These are phyloP conservation scores for Falco biarmicus DNA, from an alignment of 2,797 vertebrate genomes.

Conservation along the genomic window DNA sequence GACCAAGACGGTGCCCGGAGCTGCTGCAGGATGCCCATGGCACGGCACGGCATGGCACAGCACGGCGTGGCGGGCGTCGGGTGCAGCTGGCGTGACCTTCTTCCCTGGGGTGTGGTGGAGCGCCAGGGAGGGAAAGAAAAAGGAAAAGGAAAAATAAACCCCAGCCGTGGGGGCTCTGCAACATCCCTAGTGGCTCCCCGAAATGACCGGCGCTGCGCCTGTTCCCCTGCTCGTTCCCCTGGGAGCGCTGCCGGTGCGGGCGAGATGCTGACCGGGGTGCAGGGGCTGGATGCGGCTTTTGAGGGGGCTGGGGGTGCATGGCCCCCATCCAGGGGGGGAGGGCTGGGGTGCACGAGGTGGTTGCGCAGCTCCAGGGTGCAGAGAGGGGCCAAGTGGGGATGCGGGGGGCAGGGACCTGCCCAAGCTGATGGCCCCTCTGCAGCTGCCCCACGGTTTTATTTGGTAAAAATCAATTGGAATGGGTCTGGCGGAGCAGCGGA, in stretches of 20 bases:
- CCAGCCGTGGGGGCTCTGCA: accelerated
- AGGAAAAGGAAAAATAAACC: too few relatives aligned
- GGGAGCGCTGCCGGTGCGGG: not conserved
- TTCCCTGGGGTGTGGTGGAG: accelerated
- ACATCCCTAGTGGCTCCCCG: not conserved
- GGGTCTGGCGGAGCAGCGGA: not conserved
- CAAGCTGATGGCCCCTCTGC: not conserved
- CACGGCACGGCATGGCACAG: not conserved
- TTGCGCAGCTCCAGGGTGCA: not conserved
- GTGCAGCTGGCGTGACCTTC: not conserved
- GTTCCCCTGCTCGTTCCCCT: too few relatives aligned
- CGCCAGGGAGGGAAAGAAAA: accelerated
- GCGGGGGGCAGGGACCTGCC: accelerated
- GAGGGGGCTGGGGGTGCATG: accelerated
- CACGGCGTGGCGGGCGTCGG: accelerated
- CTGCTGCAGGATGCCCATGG: accelerated
- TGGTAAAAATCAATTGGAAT: not conserved
- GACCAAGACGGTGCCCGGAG: not conserved
- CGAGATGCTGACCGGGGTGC: not conserved
- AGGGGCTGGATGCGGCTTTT: accelerated
- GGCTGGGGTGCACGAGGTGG: not conserved
- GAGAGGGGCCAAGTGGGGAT: not conserved
- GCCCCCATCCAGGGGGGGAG: not conserved
- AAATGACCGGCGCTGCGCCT: too few relatives aligned
- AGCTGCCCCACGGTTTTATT: not conserved